These are phyloP conservation scores for Heliconius hewitsoni DNA, from an alignment of 1,140 invertebrate species.

Conservation along the genomic window DNA sequence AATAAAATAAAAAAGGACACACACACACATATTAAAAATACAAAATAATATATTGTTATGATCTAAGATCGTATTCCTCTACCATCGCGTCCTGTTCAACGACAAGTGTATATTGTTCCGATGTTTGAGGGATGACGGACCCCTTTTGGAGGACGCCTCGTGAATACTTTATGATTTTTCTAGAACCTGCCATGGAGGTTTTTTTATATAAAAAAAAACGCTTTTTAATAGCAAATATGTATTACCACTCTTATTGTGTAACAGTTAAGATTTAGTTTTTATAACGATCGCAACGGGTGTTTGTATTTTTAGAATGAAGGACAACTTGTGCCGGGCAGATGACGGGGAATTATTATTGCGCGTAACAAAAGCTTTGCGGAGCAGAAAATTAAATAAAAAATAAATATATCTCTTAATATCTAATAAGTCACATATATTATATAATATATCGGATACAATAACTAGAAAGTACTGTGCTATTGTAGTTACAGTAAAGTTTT, in stretches of 20 bases:
- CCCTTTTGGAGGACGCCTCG: constrained; percentile 13
- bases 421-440: background rate
- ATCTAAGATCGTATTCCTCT: constrained; percentile 15
- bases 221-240: background rate
- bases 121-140: constrained; percentile 17
- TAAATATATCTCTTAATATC: background rate
- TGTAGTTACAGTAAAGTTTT: too few relatives aligned
- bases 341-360: constrained; percentile 24
- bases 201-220: background rate
- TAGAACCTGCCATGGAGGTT: background rate
- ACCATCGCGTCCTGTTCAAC: constrained; percentile 18
- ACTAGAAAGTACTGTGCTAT: too few relatives aligned
- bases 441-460: too few relatives aligned
- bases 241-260: constrained; percentile 3
- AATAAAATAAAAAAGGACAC: too few relatives aligned
- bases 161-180: constrained; percentile 25
- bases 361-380: background rate
- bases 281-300: constrained; percentile 14
- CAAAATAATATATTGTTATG: background rate
- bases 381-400: background rate
- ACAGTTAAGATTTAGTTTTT: constrained; percentile 11
- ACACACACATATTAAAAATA: background rate
- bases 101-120: constrained; percentile 20
- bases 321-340: constrained; percentile 45
- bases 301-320: constrained; percentile 54